phyloP scores from a whole-genome alignment of 2,113 vertebrate species.

The Forbesichthys papilliferus region DNA sequence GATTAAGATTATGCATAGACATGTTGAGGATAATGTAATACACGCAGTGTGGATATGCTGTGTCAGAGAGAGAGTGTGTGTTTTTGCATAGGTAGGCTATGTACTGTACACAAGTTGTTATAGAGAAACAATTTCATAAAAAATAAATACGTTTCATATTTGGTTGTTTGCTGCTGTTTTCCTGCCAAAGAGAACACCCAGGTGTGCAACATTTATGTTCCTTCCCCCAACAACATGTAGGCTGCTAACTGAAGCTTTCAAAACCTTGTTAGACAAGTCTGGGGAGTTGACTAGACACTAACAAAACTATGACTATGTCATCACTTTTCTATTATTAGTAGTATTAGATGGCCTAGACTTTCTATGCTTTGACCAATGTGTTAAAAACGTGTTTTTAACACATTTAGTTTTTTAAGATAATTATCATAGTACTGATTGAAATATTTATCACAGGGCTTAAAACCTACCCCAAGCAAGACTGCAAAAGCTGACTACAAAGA shows the following conservation, averaged over 20 bases:
- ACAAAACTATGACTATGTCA: not conserved
- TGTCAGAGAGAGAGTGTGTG: no score
- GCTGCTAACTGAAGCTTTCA: not conserved
- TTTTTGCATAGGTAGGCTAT: no score
- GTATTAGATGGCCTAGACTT: not conserved
- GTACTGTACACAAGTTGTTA: no score
- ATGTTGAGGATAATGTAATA: no score
- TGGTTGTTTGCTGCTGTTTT: not conserved
- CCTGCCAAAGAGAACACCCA: not conserved
- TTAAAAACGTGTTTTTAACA: not conserved
- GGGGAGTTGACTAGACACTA: not conserved
- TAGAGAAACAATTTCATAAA: no score
- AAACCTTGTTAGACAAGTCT: conserved; percentile 1
- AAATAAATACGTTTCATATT: not conserved
- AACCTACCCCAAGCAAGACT: not conserved
- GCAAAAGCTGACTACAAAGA: conserved; percentile 38
- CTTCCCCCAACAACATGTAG: not conserved
- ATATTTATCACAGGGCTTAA: not conserved
- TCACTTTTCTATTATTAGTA: not conserved
- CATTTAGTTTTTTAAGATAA: not conserved
- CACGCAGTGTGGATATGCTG: no score
- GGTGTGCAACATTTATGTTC: not conserved
- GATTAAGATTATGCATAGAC: no score
- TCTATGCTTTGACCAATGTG: not conserved
- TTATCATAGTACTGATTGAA: not conserved